Conservation (phyloP, 2,797 vertebrate genomes). For the Phataginus tricuspis region DNA sequence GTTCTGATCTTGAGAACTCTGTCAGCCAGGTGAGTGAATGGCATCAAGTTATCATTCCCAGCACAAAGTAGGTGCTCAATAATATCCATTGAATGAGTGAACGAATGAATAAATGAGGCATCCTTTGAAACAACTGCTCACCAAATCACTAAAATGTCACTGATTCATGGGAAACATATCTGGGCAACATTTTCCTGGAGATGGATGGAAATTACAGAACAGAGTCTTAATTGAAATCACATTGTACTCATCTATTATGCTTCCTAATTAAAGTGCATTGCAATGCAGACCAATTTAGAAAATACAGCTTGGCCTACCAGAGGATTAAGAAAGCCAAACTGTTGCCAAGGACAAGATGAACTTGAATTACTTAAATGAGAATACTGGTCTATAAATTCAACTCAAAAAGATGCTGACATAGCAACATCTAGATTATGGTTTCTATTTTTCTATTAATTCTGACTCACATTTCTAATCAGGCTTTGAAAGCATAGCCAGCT, state of each 20-base stretch:
- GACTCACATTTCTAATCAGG: background rate
- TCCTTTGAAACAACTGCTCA: background rate
- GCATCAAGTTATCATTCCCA: background rate
- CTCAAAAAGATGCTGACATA: background rate
- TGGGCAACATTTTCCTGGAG: background rate
- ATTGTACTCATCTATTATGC: background rate
- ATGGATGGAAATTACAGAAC: conserved; percentile 39
- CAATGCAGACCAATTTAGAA: conserved; percentile 58
- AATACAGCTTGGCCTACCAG: conserved; percentile 9
- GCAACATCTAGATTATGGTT: background rate
- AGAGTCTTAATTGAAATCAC: conserved; percentile 61
- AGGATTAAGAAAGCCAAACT: background rate
- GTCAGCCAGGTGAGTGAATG: background rate
- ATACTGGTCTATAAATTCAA: background rate
- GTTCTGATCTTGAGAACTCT: background rate
- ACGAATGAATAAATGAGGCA: background rate
- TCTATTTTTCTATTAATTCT: conserved; percentile 42
- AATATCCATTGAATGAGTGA: background rate
- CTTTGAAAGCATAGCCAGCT: background rate
- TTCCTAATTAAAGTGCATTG: conserved; percentile 58
- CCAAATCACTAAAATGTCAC: background rate
- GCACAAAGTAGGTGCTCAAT: background rate
- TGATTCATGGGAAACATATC: background rate
- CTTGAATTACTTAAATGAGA: conserved; percentile 65
- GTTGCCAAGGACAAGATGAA: conserved; percentile 69